Conservation (phyloP, 2,113 vertebrate genomes). For the Mustelus asterias region DNA sequence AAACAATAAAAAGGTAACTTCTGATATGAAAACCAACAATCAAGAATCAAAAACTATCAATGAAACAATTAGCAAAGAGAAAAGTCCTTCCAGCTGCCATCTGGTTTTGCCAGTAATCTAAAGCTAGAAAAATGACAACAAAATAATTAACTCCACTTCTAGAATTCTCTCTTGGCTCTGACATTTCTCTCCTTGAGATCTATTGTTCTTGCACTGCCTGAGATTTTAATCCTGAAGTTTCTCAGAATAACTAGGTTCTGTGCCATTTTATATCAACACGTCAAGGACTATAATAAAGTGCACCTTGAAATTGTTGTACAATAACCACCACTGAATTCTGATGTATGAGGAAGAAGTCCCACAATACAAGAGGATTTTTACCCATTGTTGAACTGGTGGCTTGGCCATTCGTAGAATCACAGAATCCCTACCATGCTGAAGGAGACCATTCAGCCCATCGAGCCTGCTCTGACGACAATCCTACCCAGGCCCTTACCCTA, state of each 20-base stretch:
- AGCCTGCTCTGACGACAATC: too few relatives aligned
- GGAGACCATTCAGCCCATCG: too few relatives aligned
- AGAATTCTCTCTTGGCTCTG: neutral
- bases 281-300: neutral
- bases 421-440: too few relatives aligned
- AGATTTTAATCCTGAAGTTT: neutral
- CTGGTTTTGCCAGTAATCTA: neutral
- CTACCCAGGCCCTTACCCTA: too few relatives aligned
- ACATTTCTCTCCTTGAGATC: neutral
- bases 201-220: neutral
- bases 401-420: neutral
- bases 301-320: neutral
- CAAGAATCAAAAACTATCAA: neutral
- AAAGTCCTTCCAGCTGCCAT: neutral
- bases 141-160: neutral
- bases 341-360: neutral
- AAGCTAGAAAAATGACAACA: neutral
- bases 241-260: neutral
- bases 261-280: neutral
- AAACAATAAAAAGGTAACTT: neutral
- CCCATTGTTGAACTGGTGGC: neutral
- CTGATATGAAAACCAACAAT: neutral
- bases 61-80: neutral
- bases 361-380: neutral
- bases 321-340: neutral